A percentile compares a stretch with the other conserved stretches of the same genome.
Conservation (phyloP, 1,140 invertebrate genomes). For the Triops cancriformis region DNA sequence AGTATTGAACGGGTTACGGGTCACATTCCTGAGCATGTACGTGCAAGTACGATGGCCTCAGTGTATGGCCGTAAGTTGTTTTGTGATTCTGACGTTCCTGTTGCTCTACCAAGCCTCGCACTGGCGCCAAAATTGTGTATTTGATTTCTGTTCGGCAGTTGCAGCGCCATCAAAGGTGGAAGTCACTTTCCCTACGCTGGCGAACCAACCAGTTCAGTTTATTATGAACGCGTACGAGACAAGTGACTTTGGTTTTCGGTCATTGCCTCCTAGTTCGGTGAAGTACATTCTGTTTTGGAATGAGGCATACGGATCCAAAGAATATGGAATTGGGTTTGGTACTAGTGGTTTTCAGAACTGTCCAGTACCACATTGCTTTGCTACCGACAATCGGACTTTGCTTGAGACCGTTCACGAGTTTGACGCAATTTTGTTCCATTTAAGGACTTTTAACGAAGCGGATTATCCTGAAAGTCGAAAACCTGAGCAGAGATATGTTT, state of each 20-base stretch:
- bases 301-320: slow-evolving; percentile 26
- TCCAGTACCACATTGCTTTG: slow-evolving; percentile 21
- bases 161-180: not conserved
- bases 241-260: not conserved
- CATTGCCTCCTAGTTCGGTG: not conserved
- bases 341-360: slow-evolving; percentile 20
- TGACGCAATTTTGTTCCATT: slow-evolving; percentile 32
- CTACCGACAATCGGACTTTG: slow-evolving; percentile 23
- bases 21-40: not conserved
- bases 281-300: slow-evolving; percentile 27
- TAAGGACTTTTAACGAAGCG: slow-evolving; percentile 26
- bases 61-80: not conserved
- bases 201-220: not conserved
- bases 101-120: not conserved
- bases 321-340: slow-evolving; percentile 25
- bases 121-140: not conserved
- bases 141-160: not conserved
- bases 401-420: slow-evolving; percentile 22
- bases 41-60: not conserved
- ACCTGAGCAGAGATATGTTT: slow-evolving; percentile 29
- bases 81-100: not conserved
- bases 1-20: not conserved
- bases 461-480: slow-evolving; percentile 28
- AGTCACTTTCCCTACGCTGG: not conserved
- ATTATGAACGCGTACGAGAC: not conserved